A percentile compares a stretch with the other conserved stretches of the same genome.
phyloP scores from a whole-genome alignment of 2,888 invertebrate genomes.

The Mamestra brassicae region DNA sequence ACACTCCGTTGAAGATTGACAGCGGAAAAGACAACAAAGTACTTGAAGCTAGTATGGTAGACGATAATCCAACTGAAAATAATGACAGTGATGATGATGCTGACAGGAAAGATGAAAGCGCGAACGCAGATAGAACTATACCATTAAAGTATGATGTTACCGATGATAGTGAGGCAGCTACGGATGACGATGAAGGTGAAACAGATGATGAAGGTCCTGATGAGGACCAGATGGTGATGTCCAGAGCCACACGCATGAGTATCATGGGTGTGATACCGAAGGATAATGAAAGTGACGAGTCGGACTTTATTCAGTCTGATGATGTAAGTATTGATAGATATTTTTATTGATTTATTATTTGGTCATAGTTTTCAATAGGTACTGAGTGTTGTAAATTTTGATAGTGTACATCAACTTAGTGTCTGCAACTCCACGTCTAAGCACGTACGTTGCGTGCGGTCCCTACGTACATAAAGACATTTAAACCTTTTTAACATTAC shows the following conservation, averaged over 20 bases:
- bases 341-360: too few relatives aligned
- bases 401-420: too few relatives aligned
- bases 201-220: slow-evolving; percentile 77
- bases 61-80: slow-evolving; percentile 22
- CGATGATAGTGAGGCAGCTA: slow-evolving; percentile 30
- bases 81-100: slow-evolving; percentile 19
- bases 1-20: slow-evolving; percentile 81
- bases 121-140: slow-evolving; percentile 25
- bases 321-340: slow-evolving; percentile 76
- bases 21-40: slow-evolving; percentile 36
- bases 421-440: too few relatives aligned
- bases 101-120: slow-evolving; percentile 16
- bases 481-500: too few relatives aligned
- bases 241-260: slow-evolving; percentile 88
- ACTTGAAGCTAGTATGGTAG: slow-evolving; percentile 52
- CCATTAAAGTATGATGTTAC: slow-evolving; percentile 41
- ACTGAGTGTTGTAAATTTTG: too few relatives aligned
- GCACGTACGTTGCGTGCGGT: too few relatives aligned
- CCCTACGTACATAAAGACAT: too few relatives aligned
- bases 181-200: slow-evolving; percentile 50
- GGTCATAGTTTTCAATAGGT: too few relatives aligned
- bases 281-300: slow-evolving; percentile 84
- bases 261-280: slow-evolving; percentile 87
- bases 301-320: slow-evolving; percentile 87
- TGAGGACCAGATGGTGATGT: slow-evolving; percentile 87